Base-by-base conservation (phyloP, 2,888 invertebrate genomes). In the Zele albiditarsus region DNA sequence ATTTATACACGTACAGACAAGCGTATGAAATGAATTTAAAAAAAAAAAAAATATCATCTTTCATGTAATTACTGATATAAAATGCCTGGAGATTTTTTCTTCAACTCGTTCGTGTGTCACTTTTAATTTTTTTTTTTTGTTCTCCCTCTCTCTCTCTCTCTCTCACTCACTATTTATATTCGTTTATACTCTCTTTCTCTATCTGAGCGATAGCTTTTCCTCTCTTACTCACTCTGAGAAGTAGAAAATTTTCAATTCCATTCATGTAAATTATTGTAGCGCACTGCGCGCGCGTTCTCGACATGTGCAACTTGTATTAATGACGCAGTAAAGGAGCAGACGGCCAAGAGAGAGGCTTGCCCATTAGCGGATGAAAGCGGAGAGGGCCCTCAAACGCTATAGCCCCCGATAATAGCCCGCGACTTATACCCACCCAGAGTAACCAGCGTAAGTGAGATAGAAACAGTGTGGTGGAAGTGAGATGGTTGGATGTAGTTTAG, bases 281-380 rank as follows among this genome's bases (percentile, higher is more conserved):
- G 89, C 86, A 87, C 87, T 82, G 84, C 89, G 89, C 86, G 87
- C 87, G 82, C 84, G 84, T 87, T 88, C 88, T 89, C 88, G 87
- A 88, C 88, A 88, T 89, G 86, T 88, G 88, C 87, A 88, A 89
- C 88, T 89, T 88, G 89, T 88, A 89, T 89, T 89, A 89, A 89
- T 89, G 89, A 89, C 88, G 88, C 87, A 87, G 86, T 88, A 88
- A 88, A 88, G 87, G 88, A 88, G 87, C 87, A 88, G 89, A 87
- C 88, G 86, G 86, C 86, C 85, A 86, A 53, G 53, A 53, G 87
- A 88, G 88, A 86, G 69, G 88, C 88, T 87, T 87, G 88, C 87
- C 89, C 89, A 89, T 89, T 89, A 89, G 89, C 85, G 89, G 87
- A 89, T 89, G 89, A 89, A 89, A 89, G 88, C 88, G 86, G 88